phyloP scores from a whole-genome alignment of 2,797 vertebrate species.

The Malacoctenus gilli region DNA sequence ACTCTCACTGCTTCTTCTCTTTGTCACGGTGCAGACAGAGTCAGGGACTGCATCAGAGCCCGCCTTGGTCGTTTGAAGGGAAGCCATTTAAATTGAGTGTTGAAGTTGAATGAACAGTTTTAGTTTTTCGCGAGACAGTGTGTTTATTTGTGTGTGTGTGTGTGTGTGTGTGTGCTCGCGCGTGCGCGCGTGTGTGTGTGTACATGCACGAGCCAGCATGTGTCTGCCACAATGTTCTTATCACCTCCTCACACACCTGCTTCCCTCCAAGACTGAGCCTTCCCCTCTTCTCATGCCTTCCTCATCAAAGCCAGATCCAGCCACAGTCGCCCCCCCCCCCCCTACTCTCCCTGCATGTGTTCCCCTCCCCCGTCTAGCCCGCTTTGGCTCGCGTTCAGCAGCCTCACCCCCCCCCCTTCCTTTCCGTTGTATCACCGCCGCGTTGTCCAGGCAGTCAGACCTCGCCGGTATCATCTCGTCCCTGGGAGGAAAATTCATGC shows the following conservation, averaged over 20 bases:
- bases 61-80: slow-evolving; percentile 56
- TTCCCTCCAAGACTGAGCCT: slow-evolving; percentile 77
- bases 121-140: slow-evolving; percentile 38
- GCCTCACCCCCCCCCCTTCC: slow-evolving; percentile 48
- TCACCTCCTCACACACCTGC: slow-evolving; percentile 83
- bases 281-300: slow-evolving; percentile 79
- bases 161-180: slow-evolving; percentile 14
- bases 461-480: slow-evolving; percentile 56
- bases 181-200: slow-evolving; percentile 1
- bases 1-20: slow-evolving; percentile 30
- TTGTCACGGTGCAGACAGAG: slow-evolving; percentile 20
- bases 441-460: slow-evolving; percentile 58
- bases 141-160: slow-evolving; percentile 55
- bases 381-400: slow-evolving; percentile 68
- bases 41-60: slow-evolving; percentile 23
- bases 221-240: slow-evolving; percentile 75
- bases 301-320: slow-evolving; percentile 78
- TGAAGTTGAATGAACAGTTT: slow-evolving; percentile 62
- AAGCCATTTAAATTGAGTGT: slow-evolving; percentile 57
- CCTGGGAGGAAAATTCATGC: slow-evolving; percentile 50
- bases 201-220: slow-evolving; percentile 31
- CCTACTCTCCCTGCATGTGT: slow-evolving; percentile 22
- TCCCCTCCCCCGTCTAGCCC: slow-evolving; percentile 39
- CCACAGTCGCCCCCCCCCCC: slow-evolving; percentile 51
- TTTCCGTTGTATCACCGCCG: slow-evolving; percentile 49